A percentile compares a stretch with the other conserved stretches of the same genome.
Conservation (phyloP, 2,888 invertebrate genomes). For the Prosapia bicincta region DNA sequence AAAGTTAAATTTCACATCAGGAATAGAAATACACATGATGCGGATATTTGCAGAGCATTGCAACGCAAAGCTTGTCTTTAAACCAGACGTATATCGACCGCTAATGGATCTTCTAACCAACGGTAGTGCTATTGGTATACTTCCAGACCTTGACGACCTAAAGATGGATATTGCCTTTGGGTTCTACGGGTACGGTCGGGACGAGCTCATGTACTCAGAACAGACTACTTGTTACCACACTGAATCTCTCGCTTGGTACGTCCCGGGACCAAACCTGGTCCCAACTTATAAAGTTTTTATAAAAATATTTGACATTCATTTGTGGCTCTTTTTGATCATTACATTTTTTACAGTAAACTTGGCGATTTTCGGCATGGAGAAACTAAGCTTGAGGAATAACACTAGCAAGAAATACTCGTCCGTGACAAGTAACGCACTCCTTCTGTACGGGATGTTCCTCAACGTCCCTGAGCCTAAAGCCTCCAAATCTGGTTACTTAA, state of each 20-base stretch:
- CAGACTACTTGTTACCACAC: not conserved
- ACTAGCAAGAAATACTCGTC: not conserved
- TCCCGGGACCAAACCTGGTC: not conserved
- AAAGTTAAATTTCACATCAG: not conserved
- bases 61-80: not conserved
- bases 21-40: not conserved
- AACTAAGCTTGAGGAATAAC: not conserved
- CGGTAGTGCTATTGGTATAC: not conserved
- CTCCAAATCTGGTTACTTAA: not conserved
- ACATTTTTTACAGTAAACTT: not conserved
- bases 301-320: not conserved
- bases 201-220: not conserved
- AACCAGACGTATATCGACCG: not conserved
- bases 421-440: not conserved
- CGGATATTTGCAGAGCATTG: not conserved
- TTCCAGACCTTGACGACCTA: not conserved
- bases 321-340: not conserved
- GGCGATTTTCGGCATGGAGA: not conserved
- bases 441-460: not conserved
- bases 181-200: not conserved
- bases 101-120: not conserved
- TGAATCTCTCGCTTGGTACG: not conserved
- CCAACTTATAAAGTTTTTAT: not conserved
- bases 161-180: not conserved
- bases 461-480: not conserved